phyloP scores from a whole-genome alignment of 2,888 invertebrate species.

The Lumbricus terrestris region DNA sequence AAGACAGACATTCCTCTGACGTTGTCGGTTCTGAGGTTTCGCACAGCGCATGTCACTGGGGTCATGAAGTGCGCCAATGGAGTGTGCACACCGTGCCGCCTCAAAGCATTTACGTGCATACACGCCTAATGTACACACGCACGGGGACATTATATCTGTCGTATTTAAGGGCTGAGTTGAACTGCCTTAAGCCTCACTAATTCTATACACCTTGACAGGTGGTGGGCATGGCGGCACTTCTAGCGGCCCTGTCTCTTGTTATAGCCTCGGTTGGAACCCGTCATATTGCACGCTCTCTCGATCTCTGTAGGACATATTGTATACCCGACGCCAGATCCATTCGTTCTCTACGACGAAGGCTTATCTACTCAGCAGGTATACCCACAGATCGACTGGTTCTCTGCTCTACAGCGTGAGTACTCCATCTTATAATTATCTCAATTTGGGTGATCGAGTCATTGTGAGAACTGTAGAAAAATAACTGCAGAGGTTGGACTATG shows the following conservation, averaged over 20 bases:
- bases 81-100: neutral
- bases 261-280: neutral
- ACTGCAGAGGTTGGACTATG: too few relatives aligned
- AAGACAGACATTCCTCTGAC: neutral
- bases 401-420: neutral
- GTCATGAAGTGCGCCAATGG: neutral
- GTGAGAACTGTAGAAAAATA: too few relatives aligned
- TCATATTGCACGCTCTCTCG: neutral
- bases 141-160: neutral
- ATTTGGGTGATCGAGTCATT: too few relatives aligned
- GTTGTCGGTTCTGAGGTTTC: neutral
- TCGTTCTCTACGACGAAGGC: too few relatives aligned
- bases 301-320: neutral
- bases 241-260: neutral
- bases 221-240: neutral
- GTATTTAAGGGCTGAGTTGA: neutral
- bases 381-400: neutral
- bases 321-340: neutral
- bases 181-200: conserved; percentile 3
- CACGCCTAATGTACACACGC: neutral
- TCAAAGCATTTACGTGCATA: neutral
- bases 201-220: neutral
- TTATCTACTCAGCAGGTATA: neutral
- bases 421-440: neutral
- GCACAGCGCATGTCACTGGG: neutral